A percentile compares a stretch with the other conserved stretches of the same genome.
phyloP scores from a whole-genome alignment of 2,888 invertebrate species.

The Amphiduros pacificus region DNA sequence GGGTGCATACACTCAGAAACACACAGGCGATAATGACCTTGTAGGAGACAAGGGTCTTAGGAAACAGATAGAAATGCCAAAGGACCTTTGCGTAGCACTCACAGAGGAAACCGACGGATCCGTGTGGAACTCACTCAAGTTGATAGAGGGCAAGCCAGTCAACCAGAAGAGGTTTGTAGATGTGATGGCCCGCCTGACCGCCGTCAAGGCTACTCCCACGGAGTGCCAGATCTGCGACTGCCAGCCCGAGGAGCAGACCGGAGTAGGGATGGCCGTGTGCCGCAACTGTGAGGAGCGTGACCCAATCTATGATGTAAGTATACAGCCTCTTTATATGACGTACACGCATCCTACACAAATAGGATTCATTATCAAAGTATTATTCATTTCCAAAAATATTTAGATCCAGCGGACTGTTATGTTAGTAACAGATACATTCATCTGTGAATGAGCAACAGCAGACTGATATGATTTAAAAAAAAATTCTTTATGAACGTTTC shows the following conservation, averaged over 20 bases:
- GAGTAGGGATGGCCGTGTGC: slow-evolving; percentile 57
- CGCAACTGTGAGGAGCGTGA: no score
- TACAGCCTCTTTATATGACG: no score
- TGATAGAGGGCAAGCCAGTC: slow-evolving; percentile 31
- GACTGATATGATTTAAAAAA: no score
- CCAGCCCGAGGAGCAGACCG: slow-evolving; percentile 56
- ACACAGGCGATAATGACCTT: slow-evolving; percentile 65
- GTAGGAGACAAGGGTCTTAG: slow-evolving; percentile 72
- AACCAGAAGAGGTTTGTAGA: slow-evolving; percentile 53
- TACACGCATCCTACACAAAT: no score
- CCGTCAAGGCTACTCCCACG: slow-evolving; percentile 47
- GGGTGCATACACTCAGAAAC: slow-evolving; percentile 79
- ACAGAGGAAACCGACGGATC: slow-evolving; percentile 70
- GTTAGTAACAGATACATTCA: no score
- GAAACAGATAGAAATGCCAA: slow-evolving; percentile 40
- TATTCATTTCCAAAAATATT: no score
- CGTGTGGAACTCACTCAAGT: slow-evolving; percentile 66
- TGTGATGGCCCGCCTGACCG: slow-evolving; percentile 54
- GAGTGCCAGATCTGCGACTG: slow-evolving; percentile 62
- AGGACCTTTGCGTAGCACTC: slow-evolving; percentile 68
- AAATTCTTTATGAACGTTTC: no score
- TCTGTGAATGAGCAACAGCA: no score
- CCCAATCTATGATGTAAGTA: no score
- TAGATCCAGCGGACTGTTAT: no score
- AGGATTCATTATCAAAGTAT: no score